These are phyloP conservation scores for Brachionus rubens DNA, from an alignment of 1,140 invertebrate genomes.

Conservation along the genomic window DNA sequence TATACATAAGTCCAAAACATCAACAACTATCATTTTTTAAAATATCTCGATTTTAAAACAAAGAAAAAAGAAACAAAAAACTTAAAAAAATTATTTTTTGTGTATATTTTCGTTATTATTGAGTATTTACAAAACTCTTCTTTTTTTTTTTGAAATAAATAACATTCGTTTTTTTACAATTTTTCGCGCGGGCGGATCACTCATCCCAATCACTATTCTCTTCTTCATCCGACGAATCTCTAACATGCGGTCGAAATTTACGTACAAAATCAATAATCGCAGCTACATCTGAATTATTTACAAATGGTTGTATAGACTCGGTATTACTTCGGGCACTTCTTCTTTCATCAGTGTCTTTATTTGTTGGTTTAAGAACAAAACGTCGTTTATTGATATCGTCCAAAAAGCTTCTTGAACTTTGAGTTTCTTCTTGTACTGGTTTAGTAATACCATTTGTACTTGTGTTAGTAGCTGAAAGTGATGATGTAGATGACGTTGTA, in stretches of 20 bases:
- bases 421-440: background rate
- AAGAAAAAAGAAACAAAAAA: too few species aligned
- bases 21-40: too few species aligned
- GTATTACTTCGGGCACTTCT: background rate
- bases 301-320: conserved; percentile 33
- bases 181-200: too few species aligned
- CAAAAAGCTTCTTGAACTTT: conserved; percentile 1
- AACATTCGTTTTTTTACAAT: too few species aligned
- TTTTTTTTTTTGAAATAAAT: too few species aligned
- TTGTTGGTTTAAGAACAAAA: conserved; percentile 41
- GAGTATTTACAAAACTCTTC: too few species aligned
- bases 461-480: background rate
- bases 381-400: conserved; percentile 33
- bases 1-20: too few species aligned
- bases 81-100: too few species aligned
- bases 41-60: too few species aligned
- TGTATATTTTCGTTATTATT: too few species aligned
- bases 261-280: conserved; percentile 46
- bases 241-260: conserved; percentile 41
- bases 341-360: background rate
- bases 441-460: background rate
- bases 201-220: conserved; percentile 47
- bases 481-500: conserved; percentile 35
- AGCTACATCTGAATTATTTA: conserved; percentile 45
- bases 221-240: conserved; percentile 36